These are phyloP conservation scores for Mystacides longicornis DNA, from an alignment of 2,888 invertebrate species.

Conservation along the genomic window DNA sequence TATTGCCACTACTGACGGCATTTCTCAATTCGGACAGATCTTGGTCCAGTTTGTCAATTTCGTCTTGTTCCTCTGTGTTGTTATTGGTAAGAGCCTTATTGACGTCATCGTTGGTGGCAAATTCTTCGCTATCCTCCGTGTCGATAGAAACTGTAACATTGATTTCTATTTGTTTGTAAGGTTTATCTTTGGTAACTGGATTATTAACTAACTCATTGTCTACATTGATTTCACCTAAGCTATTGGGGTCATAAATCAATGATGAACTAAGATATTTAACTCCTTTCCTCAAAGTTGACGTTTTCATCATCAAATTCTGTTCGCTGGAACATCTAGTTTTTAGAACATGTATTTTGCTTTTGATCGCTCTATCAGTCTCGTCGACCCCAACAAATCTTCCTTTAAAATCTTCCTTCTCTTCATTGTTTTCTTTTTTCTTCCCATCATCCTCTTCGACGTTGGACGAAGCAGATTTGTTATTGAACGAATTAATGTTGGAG, in stretches of 20 bases:
- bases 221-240: constrained; percentile 28
- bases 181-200: constrained; percentile 35
- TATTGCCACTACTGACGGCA: constrained; percentile 36
- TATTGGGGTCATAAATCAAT: constrained; percentile 33
- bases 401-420: constrained; percentile 39
- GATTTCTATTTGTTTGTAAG: constrained; percentile 30
- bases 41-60: constrained; percentile 8
- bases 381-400: constrained; percentile 44
- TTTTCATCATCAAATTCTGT: constrained; percentile 43
- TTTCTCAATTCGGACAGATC: constrained; percentile 31
- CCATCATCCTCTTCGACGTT: no score
- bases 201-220: constrained; percentile 33
- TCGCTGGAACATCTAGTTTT: constrained; percentile 48
- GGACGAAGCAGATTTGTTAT: no score
- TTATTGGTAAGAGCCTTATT: neutral
- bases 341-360: constrained; percentile 45
- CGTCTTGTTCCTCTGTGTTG: neutral
- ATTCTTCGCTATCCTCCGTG: neutral
- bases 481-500: neutral
- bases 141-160: constrained; percentile 21
- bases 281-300: constrained; percentile 41
- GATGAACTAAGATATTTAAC: constrained; percentile 29
- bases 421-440: no score
- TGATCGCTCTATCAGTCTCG: constrained; percentile 42
- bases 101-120: neutral